These are phyloP conservation scores for Nycteola revayana DNA, from an alignment of 2,888 invertebrate species.

Conservation along the genomic window DNA sequence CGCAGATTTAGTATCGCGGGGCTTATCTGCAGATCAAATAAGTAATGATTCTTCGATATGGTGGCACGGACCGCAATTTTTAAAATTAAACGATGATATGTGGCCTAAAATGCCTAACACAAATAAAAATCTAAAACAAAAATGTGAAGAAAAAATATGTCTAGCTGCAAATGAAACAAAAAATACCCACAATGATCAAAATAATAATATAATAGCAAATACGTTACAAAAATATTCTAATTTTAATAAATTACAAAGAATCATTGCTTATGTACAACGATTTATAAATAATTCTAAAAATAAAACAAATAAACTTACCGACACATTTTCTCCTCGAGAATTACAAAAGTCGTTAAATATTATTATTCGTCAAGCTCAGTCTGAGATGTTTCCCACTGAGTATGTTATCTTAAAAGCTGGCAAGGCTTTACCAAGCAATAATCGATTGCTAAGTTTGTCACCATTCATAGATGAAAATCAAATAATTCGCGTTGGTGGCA, in stretches of 20 bases:
- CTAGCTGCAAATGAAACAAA: not conserved
- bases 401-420: not conserved
- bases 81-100: not conserved
- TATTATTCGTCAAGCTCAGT: constrained; percentile 4
- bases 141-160: constrained; percentile 3
- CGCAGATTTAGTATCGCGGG: constrained; percentile 2
- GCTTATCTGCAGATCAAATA: constrained; percentile 20
- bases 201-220: constrained; percentile 2
- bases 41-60: constrained; percentile 16
- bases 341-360: not conserved
- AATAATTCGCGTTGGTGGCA: too few species aligned
- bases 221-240: constrained; percentile 6
- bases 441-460: constrained; percentile 2
- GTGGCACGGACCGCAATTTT: constrained; percentile 23
- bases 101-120: constrained; percentile 5
- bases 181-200: constrained; percentile 1
- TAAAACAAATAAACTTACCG: not conserved
- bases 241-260: constrained; percentile 1
- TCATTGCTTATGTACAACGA: constrained; percentile 3
- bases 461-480: constrained; percentile 24
- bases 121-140: constrained; percentile 2
- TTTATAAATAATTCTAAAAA: constrained; percentile 5
- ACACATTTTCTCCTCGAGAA: constrained; percentile 2
- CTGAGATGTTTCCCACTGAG: constrained; percentile 8
- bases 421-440: constrained; percentile 1